Base-by-base conservation (phyloP, 2,113 vertebrate species). In the Cairina moschata region DNA sequence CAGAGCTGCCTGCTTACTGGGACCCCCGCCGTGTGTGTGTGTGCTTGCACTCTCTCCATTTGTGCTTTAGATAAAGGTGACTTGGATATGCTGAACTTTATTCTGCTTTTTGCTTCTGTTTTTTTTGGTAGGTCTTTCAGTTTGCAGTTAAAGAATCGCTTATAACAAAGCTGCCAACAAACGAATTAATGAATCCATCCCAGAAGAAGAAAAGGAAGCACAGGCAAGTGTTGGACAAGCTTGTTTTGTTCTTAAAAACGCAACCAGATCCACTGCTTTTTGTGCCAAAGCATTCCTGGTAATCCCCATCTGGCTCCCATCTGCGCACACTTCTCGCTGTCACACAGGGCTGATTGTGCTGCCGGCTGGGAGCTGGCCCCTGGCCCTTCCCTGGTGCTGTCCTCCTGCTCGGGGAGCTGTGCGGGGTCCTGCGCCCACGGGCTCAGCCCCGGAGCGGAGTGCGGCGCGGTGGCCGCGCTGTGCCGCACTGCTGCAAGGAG, bases 191-290 rank as follows among this genome's bases (percentile, higher is more conserved):
- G 96, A 99, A 98, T 95, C 98, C 98, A 2, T 99, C 99, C 7
- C 99, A 99, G 93, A 99, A 99, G 98, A 99, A 99, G 97, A 99
- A 99, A 96, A 98, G 99, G 93, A 99, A 99, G 93, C 99, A 99
- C 98, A 99, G 99, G 99, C 98, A 98, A 96, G 97, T 73, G 59
- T 66, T 40, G 74, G 83, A 82, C 90, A 77, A 93, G 84, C 81
- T 90, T 93, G 83, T 95, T 94, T 87, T 96, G 75, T 94, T 95
- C 93, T 95, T 91, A 67, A 75, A 88, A 88, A 88, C 12, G 66
- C 86, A 87, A 82, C 80, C 90, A 86, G 82, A 95, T 78, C 65
- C 17, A 0, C 72, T 77, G 74, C 77, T 91, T 86, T 90, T 93
- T 84, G 88, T 89, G 93, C 96, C 93, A 91, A 0, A 17, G 8